Percentiles rank a stretch among this genome's conserved stretches.
phyloP scores from a whole-genome alignment of 1,140 invertebrate genomes.

The Atopsyche davidsoni region DNA sequence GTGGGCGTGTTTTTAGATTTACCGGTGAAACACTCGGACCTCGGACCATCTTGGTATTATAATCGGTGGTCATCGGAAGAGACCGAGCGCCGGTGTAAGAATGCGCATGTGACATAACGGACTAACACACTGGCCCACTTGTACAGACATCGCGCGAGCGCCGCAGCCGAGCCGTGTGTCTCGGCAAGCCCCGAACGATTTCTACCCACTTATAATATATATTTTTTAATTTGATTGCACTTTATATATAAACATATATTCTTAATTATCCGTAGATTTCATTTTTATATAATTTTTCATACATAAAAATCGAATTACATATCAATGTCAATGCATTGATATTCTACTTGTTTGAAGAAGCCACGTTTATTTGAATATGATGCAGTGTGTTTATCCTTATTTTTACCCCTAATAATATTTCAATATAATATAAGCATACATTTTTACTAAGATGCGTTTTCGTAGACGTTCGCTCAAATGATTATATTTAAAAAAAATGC shows the following conservation, averaged over 20 bases:
- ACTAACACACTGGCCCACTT: slow-evolving; percentile 17
- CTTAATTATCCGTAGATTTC: slow-evolving; percentile 2
- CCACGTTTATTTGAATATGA: too few relatives aligned
- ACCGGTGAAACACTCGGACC: not conserved
- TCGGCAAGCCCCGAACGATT: not conserved
- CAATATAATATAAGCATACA: too few relatives aligned
- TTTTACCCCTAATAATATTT: too few relatives aligned
- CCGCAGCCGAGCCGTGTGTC: not conserved
- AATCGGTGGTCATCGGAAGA: not conserved
- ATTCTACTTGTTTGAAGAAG: too few relatives aligned
- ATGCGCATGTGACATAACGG: slow-evolving; percentile 13
- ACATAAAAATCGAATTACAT: not conserved
- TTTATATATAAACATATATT: not conserved
- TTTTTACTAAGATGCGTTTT: too few relatives aligned
- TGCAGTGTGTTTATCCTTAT: too few relatives aligned
- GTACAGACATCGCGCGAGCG: not conserved
- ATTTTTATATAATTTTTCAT: not conserved
- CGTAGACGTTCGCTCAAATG: too few relatives aligned
- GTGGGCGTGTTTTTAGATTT: not conserved
- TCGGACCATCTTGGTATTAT: not conserved
- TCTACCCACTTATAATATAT: not conserved
- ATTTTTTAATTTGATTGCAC: slow-evolving; percentile 3
- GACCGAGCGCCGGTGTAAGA: not conserved
- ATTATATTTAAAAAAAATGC: too few relatives aligned
- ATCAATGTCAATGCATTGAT: not conserved